phyloP scores from a whole-genome alignment of 2,113 vertebrate genomes.

The Emydura subglobosa region DNA sequence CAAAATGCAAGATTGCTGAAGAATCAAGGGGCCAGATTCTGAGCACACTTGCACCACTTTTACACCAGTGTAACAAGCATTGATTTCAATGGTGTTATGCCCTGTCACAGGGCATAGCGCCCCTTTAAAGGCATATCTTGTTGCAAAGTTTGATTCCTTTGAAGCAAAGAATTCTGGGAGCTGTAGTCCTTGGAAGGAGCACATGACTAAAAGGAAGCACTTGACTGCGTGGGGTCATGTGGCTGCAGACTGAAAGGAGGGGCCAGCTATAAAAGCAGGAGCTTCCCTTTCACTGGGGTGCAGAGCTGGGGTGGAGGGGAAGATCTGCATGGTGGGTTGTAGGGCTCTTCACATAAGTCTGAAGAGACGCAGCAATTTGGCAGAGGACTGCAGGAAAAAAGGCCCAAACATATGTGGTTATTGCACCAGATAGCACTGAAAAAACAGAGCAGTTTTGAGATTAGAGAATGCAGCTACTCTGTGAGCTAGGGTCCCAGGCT shows the following conservation, averaged over 20 bases:
- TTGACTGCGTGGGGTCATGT: background rate
- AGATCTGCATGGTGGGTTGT: too few species aligned
- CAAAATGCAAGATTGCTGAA: background rate
- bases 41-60: background rate
- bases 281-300: background rate
- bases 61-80: background rate
- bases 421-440: background rate
- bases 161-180: background rate
- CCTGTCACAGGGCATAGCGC: background rate
- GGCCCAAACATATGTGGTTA: background rate
- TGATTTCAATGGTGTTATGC: background rate
- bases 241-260: background rate
- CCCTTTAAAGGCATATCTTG: background rate
- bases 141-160: slow-evolving; percentile 18
- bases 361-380: background rate
- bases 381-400: background rate
- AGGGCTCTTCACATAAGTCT: background rate
- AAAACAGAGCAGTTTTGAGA: background rate
- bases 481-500: slow-evolving; percentile 23
- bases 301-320: background rate
- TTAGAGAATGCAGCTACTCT: slow-evolving; percentile 28
- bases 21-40: background rate
- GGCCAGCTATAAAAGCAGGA: background rate
- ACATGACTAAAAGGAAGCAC: slow-evolving; percentile 19
- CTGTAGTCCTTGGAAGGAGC: background rate